phyloP scores from a whole-genome alignment of 2,888 invertebrate genomes.

The Apocheima hispidaria region DNA sequence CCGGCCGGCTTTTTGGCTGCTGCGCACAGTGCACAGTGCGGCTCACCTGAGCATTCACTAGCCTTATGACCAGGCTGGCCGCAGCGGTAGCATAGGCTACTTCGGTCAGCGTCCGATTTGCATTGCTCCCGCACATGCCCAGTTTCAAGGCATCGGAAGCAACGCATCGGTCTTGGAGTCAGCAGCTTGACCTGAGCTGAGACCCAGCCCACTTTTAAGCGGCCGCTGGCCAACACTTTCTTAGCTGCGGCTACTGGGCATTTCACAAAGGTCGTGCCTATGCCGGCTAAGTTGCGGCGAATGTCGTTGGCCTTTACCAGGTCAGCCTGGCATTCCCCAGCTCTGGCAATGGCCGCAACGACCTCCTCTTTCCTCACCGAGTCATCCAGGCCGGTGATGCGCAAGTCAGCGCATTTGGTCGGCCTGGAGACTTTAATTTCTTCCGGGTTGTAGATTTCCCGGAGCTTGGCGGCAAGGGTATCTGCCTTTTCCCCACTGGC shows the following conservation, averaged over 20 bases:
- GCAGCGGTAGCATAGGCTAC: constrained; percentile 33
- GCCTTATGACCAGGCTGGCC: constrained; percentile 11
- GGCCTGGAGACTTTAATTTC: constrained; percentile 28
- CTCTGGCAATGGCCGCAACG: constrained; percentile 17
- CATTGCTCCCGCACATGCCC: constrained; percentile 37
- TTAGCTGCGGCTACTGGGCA: constrained; percentile 22
- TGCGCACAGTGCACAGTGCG: not conserved
- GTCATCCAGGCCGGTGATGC: constrained; percentile 39
- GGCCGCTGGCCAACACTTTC: not conserved
- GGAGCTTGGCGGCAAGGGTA: constrained; percentile 27
- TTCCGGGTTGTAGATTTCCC: constrained; percentile 1
- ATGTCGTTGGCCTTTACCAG: constrained; percentile 20
- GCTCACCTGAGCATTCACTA: not conserved
- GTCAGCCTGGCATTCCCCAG: constrained; percentile 11
- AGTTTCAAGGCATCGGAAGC: constrained; percentile 36
- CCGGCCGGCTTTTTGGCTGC: not conserved
- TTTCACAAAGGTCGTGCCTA: not conserved
- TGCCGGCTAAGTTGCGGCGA: not conserved
- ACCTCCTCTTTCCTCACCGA: constrained; percentile 30
- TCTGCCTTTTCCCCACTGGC: constrained; percentile 28
- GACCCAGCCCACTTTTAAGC: constrained; percentile 38
- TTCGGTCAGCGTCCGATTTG: constrained; percentile 7
- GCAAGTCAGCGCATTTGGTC: constrained; percentile 27
- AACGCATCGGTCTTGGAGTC: constrained; percentile 22
- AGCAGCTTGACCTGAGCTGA: constrained; percentile 31